Conservation (phyloP, 1,140 invertebrate genomes). For the Drosophila kepulauana region DNA sequence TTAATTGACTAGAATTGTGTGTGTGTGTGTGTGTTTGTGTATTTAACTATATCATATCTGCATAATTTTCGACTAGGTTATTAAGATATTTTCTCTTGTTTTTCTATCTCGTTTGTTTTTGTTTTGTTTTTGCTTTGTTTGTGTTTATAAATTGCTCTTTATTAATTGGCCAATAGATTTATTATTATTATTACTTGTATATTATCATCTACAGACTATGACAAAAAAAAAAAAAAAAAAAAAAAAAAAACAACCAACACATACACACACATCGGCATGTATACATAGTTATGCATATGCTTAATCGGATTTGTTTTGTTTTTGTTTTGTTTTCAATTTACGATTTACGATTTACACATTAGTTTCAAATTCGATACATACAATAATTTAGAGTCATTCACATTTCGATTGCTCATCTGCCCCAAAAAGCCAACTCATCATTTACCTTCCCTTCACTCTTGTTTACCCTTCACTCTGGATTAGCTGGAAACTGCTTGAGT, state of each 20-base stretch:
- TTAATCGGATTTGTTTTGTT: constrained; percentile 55
- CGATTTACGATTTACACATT: constrained; percentile 80
- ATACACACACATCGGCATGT: neutral
- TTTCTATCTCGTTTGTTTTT: no score
- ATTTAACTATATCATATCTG: constrained; percentile 45
- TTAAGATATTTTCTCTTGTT: constrained; percentile 48
- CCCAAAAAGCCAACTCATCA: neutral
- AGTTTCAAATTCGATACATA: constrained; percentile 56
- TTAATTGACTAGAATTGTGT: constrained; percentile 75
- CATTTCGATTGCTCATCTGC: constrained; percentile 30
- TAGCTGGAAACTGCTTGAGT: constrained; percentile 35
- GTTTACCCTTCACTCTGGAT: constrained; percentile 20
- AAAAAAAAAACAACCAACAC: neutral
- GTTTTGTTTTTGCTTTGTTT: constrained; percentile 34
- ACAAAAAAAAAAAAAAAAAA: constrained; percentile 54
- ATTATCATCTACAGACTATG: constrained; percentile 70
- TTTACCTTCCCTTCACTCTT: neutral
- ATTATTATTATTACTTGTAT: constrained; percentile 54
- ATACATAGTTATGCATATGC: constrained; percentile 47
- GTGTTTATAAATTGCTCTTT: constrained; percentile 74
- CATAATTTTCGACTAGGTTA: constrained; percentile 65
- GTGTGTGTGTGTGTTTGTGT: constrained; percentile 30
- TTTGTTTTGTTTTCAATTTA: constrained; percentile 46
- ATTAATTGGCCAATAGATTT: constrained; percentile 79
- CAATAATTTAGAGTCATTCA: constrained; percentile 45